These are phyloP conservation scores for Tinamus guttatus DNA, from an alignment of 2,113 vertebrate genomes.

Conservation along the genomic window DNA sequence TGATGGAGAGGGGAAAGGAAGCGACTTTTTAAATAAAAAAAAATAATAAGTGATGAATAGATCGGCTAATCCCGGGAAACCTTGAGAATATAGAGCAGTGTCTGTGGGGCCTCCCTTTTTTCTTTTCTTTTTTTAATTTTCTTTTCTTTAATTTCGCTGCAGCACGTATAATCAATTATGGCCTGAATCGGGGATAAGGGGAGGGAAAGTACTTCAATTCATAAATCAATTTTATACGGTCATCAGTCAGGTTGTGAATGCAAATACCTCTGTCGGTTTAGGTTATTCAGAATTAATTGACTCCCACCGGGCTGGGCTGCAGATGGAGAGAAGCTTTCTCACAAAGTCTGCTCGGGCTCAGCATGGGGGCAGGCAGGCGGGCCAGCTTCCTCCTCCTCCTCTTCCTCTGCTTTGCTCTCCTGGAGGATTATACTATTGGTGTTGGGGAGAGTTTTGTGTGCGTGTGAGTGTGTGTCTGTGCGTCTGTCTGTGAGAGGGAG, in stretches of 20 bases:
- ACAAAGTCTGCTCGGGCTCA: conserved; percentile 78
- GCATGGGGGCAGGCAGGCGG: conserved; percentile 74
- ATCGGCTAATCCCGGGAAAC: conserved; percentile 75
- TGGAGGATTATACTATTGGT: conserved; percentile 68
- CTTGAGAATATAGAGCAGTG: conserved; percentile 72
- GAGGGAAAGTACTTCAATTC: conserved; percentile 90
- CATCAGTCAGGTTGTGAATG: conserved; percentile 98
- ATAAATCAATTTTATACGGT: conserved; percentile 99
- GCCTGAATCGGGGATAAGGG: conserved; percentile 85
- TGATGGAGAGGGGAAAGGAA: conserved; percentile 57
- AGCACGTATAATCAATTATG: conserved; percentile 99
- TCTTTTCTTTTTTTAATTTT: conserved; percentile 79
- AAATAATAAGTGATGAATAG: conserved; percentile 79
- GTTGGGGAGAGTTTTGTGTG: conserved; percentile 43
- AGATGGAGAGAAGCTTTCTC: conserved; percentile 81
- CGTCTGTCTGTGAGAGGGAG: conserved; percentile 48
- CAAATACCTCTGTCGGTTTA: conserved; percentile 87
- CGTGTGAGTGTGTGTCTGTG: not conserved
- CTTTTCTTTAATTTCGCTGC: conserved; percentile 86
- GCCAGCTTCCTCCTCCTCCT: conserved; percentile 69
- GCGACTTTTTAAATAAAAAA: conserved; percentile 79
- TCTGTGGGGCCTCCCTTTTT: conserved; percentile 75
- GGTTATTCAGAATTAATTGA: conserved; percentile 89
- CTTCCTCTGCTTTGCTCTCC: conserved; percentile 60
- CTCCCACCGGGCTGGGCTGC: conserved; percentile 82